Percentiles rank a stretch among this genome's conserved stretches.
Conservation (phyloP, 2,113 vertebrate species). For the Sporophila hypoxantha region DNA sequence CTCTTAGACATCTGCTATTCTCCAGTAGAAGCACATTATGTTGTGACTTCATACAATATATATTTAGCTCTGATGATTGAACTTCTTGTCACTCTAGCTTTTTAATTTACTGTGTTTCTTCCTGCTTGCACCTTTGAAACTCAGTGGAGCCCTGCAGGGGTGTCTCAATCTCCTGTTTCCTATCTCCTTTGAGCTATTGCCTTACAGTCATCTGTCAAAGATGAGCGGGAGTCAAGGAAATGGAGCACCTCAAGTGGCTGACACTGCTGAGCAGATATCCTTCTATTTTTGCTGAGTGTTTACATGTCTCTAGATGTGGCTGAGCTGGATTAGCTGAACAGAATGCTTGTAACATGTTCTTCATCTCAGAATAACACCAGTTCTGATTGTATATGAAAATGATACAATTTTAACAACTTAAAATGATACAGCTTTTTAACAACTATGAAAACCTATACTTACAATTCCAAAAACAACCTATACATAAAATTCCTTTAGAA, state of each 20-base stretch:
- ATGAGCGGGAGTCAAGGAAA: neutral
- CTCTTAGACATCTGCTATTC: neutral
- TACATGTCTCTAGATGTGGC: neutral
- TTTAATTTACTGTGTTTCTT: slow-evolving; percentile 1
- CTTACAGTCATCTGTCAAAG: slow-evolving; percentile 21
- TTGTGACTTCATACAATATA: neutral
- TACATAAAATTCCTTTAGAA: neutral
- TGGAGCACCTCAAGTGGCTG: slow-evolving; percentile 16
- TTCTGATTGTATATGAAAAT: neutral
- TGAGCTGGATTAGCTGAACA: neutral
- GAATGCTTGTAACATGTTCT: neutral
- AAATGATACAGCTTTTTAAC: neutral
- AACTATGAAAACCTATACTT: neutral
- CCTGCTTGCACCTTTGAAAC: slow-evolving; percentile 4
- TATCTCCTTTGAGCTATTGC: neutral
- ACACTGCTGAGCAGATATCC: neutral
- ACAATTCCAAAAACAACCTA: neutral
- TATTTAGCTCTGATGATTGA: neutral
- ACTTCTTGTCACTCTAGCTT: neutral
- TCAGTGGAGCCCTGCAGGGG: neutral
- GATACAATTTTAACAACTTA: neutral
- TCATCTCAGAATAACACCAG: neutral
- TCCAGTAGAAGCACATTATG: neutral
- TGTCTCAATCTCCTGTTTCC: neutral
- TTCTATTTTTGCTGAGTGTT: slow-evolving; percentile 17